Evolutionary conservation across 2,797 vertebrate genomes (phyloP).

Genomic region (Karalla daura): DNA sequence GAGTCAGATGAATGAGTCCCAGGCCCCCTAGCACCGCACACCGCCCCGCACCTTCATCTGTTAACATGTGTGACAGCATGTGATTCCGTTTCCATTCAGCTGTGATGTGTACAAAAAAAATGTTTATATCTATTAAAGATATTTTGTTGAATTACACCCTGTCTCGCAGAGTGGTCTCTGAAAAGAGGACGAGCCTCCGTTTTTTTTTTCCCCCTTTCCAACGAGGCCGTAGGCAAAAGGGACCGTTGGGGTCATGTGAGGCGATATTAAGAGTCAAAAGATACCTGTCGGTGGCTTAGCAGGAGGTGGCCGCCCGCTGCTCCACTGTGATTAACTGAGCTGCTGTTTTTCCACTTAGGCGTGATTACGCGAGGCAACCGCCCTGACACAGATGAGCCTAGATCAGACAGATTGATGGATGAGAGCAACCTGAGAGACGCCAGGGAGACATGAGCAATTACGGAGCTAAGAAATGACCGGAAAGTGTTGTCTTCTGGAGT

Average conservation of each 20-base stretch:
- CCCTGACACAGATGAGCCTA: constrained; percentile 26
- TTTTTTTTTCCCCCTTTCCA: background rate
- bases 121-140: constrained; percentile 84
- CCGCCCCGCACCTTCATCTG: constrained; percentile 71
- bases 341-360: constrained; percentile 58
- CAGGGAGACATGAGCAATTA: background rate
- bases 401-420: constrained; percentile 49
- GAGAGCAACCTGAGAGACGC: constrained; percentile 30
- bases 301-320: constrained; percentile 39
- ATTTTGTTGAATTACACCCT: constrained; percentile 80
- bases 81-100: constrained; percentile 79
- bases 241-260: constrained; percentile 2
- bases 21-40: constrained; percentile 50
- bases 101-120: constrained; percentile 82
- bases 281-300: constrained; percentile 32
- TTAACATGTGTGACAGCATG: constrained; percentile 77
- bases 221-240: background rate
- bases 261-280: constrained; percentile 36
- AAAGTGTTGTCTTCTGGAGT: constrained; percentile 6
- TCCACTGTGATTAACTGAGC: constrained; percentile 58
- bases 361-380: constrained; percentile 49
- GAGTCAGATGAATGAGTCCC: constrained; percentile 41
- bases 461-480: background rate
- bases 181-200: background rate
- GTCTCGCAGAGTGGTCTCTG: constrained; percentile 17